phyloP scores from a whole-genome alignment of 2,113 vertebrate species.

The Coracopsis vasa region DNA sequence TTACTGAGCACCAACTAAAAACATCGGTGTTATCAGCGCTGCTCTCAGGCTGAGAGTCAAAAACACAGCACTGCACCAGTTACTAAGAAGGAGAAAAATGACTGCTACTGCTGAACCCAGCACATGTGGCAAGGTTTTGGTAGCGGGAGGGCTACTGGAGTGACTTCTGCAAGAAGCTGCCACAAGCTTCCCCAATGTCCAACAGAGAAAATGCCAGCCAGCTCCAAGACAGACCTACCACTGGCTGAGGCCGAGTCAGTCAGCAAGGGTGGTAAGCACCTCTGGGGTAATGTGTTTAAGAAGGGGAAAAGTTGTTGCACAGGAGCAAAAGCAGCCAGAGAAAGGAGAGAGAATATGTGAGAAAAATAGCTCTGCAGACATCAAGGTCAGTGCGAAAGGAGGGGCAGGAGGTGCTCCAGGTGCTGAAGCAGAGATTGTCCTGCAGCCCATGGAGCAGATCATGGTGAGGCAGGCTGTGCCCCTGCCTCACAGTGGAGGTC shows the following conservation, averaged over 20 bases:
- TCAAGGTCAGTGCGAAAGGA: neutral
- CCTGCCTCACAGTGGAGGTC: neutral
- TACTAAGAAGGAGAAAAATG: no score
- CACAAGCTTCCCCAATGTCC: neutral
- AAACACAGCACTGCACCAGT: no score
- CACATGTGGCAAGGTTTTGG: neutral
- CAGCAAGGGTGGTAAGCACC: neutral
- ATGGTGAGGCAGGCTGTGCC: neutral
- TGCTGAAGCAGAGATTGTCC: neutral
- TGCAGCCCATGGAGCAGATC: neutral
- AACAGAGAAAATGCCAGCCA: neutral
- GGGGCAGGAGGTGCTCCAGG: neutral
- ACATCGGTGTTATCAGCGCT: no score
- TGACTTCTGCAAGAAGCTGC: neutral
- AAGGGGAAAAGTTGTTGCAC: neutral
- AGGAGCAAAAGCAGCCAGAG: neutral
- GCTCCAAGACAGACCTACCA: neutral
- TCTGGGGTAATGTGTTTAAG: neutral
- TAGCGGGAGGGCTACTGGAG: neutral
- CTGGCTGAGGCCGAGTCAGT: neutral
- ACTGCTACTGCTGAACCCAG: no score
- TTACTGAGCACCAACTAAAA: no score
- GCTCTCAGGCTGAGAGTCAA: no score
- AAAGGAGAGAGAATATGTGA: neutral
- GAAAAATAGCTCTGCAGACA: neutral